Base-by-base conservation (phyloP, 2,113 vertebrate genomes). In the Charadrius vociferus region DNA sequence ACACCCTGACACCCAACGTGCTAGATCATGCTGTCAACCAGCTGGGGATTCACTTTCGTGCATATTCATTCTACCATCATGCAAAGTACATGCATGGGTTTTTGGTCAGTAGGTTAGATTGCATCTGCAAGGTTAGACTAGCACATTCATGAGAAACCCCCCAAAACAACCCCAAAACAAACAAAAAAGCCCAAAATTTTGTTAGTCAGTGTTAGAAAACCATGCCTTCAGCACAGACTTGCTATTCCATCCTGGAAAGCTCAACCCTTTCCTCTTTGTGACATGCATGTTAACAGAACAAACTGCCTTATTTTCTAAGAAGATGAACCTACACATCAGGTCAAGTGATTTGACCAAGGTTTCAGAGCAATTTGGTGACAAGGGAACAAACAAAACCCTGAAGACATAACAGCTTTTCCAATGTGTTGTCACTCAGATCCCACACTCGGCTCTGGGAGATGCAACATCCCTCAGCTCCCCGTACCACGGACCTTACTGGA, bases 151-250 rank as follows among this genome's bases (percentile, higher is more conserved):
- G 11, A 59, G 6, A 37, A 61, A 27, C 1, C 1, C 39, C 39
- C 39, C 11, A 10, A 26, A 6, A 4, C 20, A 18, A 20, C 12
- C 0, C 16, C 9, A 37, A 37, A 62, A 32, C n/a, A 52, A n/a
- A 27, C 2, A 45, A 63, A 93, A 59, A 61, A 14, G 0, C 0
- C 7, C 24, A 3, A 24, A 26, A 41, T 73, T 0, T 26, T 75
- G 36, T 63, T 58, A 82, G 50, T 5, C 6, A 4, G 1, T 9
- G 21, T 56, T 56, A 68, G 49, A 79, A 89, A 85, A 27, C 3
- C 29, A 24, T 52, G 37, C 17, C 37, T 71, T 67, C 5, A 11
- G 15, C 23, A 17, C 0, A 17, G 37, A 19, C 11, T 62, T 65
- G 7, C 7, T 29, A 14, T 4, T 26, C 5, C 34, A 65, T 6